A percentile compares a stretch with the other conserved stretches of the same genome.
Conservation (phyloP, 2,113 vertebrate genomes). For the Tragelaphus buxtoni region DNA sequence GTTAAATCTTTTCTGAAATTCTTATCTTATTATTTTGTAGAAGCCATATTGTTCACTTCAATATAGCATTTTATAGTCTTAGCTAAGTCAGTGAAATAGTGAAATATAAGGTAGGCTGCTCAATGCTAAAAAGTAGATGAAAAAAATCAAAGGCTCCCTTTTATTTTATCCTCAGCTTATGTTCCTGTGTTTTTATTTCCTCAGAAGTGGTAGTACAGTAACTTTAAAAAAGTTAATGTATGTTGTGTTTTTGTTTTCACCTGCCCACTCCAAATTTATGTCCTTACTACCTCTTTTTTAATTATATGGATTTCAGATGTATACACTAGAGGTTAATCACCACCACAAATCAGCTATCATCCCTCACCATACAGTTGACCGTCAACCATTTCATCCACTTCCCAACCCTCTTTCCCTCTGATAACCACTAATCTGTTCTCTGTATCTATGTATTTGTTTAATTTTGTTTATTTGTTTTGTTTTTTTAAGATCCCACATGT, state of each 20-base stretch:
- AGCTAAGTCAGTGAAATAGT: background rate
- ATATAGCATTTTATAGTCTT: background rate
- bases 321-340: no score
- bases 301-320: background rate
- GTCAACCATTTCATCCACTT: no score
- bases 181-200: background rate
- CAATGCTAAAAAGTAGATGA: background rate
- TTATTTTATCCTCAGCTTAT: background rate
- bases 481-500: background rate
- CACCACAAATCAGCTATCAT: no score
- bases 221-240: background rate
- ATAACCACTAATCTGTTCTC: no score
- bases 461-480: background rate
- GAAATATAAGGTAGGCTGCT: background rate
- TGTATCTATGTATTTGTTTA: no score
- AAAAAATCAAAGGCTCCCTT: background rate
- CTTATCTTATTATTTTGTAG: background rate
- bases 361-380: no score
- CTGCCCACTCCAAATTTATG: background rate
- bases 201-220: background rate
- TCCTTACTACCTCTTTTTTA: background rate
- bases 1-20: slow-evolving; percentile 26
- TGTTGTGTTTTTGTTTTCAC: background rate
- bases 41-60: background rate
- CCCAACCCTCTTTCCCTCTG: no score